Evolutionary conservation across 2,113 vertebrate genomes (phyloP).

Genomic region (Carassius gibelio): DNA sequence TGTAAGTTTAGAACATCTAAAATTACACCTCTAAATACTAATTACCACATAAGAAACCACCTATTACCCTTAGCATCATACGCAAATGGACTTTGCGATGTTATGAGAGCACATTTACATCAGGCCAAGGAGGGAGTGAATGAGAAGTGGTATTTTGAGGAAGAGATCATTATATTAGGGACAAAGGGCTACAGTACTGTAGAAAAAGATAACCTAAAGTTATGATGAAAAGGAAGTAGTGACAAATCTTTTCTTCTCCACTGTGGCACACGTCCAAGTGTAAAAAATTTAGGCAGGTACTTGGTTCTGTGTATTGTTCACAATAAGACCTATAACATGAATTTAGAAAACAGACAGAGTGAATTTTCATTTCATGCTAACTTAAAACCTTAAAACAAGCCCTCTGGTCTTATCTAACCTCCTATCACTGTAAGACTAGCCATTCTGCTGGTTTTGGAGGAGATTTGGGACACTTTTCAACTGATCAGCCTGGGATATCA

Average conservation of each 20-base stretch:
- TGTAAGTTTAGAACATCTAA: constrained; percentile 64
- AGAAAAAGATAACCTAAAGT: neutral
- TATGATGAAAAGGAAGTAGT: neutral
- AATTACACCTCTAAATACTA: constrained; percentile 74
- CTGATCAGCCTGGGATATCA: neutral
- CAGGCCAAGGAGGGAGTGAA: constrained; percentile 46
- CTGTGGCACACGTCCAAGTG: neutral
- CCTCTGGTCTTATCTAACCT: neutral
- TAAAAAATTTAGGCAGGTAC: neutral
- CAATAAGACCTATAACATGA: neutral
- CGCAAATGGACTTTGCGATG: constrained; percentile 60
- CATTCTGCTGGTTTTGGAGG: neutral
- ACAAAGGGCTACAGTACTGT: constrained; percentile 14
- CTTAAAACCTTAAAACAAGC: neutral
- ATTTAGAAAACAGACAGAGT: neutral
- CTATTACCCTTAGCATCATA: constrained; percentile 68
- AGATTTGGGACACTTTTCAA: neutral
- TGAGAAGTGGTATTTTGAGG: neutral
- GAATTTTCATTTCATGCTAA: neutral
- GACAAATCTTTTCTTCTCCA: neutral
- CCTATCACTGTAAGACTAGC: no score
- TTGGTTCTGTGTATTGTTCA: neutral
- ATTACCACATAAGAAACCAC: constrained; percentile 68
- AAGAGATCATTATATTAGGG: constrained; percentile 19
- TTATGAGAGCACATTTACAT: constrained; percentile 64